Evolutionary conservation across 2,113 vertebrate species (phyloP), one percentile per base, ranked within the genome.

Genomic region (Corythoichthys haematopterus): DNA sequence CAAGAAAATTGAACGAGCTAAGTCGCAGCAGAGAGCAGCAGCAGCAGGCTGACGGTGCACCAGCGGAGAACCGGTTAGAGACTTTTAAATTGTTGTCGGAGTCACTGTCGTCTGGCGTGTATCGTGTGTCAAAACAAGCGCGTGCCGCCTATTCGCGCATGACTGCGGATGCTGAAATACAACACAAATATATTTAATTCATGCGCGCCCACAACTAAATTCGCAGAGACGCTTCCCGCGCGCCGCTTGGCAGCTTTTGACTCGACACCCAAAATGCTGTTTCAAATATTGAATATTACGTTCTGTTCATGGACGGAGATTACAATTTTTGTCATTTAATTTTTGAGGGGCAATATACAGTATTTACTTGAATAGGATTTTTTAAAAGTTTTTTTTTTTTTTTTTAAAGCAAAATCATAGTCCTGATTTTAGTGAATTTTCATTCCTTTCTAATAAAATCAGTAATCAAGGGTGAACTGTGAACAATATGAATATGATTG

Each of bases 181-280:
- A 62, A 62, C 60, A 15, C 60, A 46, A 62, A 45, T 46, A 62
- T 62, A 33, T 62, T 62, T 62, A 46, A 62, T 62, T 62, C 60
- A 62, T 33, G 60, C 3, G 60, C 11, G 12, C 43, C 59, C 38
- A 1, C 4, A 3, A 20, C n/a, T 28, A 46, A 46, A 46, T 46
- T 62, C n/a, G n/a, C 37, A n/a, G 20, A 46, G 59, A 40, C 9
- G 59, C 38, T 43, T 43, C 20, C 43, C 3, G 60, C 6, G 13
- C 14, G 55, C 12, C 33, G 55, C 33, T 15, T 36, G 55, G 55
- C 55, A 57, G 53, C 58, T 40, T 40, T 4, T 37, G 37, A 61
- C 58, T 33, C 20, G 11, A 55, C 20, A 28, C 20, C 28, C 3
- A 55, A 20, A 61, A 43, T 43, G 15, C n/a, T 9, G 14, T 45